A percentile compares a stretch with the other conserved stretches of the same genome.
Evolutionary conservation across 2,797 vertebrate genomes (phyloP).

Genomic region (Darevskia nairensis): DNA sequence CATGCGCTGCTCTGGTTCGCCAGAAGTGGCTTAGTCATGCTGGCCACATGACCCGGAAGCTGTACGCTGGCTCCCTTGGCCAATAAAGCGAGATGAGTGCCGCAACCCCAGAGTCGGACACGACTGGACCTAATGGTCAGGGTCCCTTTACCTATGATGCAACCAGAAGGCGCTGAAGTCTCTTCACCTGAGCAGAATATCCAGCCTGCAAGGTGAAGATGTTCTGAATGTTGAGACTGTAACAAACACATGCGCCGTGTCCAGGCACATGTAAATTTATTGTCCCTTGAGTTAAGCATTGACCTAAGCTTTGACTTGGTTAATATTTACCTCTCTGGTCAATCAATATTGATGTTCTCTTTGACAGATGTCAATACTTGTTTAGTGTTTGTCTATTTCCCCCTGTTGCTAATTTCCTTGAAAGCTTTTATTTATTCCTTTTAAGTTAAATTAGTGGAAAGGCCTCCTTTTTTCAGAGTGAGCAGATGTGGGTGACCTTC

Average conservation of each 20-base stretch:
- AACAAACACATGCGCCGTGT: constrained; percentile 1
- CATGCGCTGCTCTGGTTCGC: no score
- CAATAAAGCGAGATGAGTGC: no score
- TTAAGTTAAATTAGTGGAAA: background rate
- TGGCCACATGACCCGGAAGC: no score
- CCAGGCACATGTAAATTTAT: constrained; percentile 61
- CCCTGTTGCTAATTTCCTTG: constrained; percentile 68
- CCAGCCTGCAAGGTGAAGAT: background rate
- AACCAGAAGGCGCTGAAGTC: background rate
- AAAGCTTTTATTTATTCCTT: constrained; percentile 66
- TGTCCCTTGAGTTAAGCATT: constrained; percentile 69
- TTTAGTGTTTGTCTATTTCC: constrained; percentile 74
- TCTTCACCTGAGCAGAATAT: background rate
- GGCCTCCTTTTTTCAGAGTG: constrained; percentile 6
- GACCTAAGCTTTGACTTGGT: constrained; percentile 72
- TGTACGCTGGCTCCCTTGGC: no score
- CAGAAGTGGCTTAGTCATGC: no score
- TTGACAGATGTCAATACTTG: constrained; percentile 73
- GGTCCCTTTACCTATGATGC: no score
- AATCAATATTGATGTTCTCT: constrained; percentile 74
- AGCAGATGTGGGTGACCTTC: constrained; percentile 17
- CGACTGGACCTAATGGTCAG: no score
- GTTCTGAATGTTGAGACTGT: constrained; percentile 2
- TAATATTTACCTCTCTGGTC: constrained; percentile 72
- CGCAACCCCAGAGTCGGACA: no score